Evolutionary conservation across 1,140 invertebrate species (phyloP).

Genomic region (Drosophila serrata): DNA sequence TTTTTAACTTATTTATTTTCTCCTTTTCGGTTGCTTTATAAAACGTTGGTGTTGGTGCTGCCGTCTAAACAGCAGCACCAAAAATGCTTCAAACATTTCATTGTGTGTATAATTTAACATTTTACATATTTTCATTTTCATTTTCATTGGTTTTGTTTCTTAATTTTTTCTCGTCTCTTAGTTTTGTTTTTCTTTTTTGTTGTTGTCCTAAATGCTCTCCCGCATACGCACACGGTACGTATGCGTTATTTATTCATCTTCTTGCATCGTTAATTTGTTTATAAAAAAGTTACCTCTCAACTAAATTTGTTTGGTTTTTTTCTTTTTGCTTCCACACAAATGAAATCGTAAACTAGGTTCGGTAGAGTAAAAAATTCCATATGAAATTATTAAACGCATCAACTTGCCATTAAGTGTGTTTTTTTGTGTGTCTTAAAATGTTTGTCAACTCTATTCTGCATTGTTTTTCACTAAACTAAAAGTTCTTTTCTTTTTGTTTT

Average conservation of each 20-base stretch:
- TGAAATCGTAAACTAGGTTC: constrained; percentile 66
- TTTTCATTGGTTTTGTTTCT: constrained; percentile 39
- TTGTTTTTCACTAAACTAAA: constrained; percentile 70
- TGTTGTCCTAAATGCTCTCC: constrained; percentile 80
- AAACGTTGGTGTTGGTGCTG: constrained; percentile 75
- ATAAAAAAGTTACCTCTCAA: constrained; percentile 66
- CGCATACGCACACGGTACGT: constrained; percentile 25
- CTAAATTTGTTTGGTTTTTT: constrained; percentile 51
- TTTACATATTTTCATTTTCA: constrained; percentile 48
- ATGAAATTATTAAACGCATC: constrained; percentile 75
- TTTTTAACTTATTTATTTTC: constrained; percentile 41
- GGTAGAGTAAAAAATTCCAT: constrained; percentile 79
- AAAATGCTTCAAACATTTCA: constrained; percentile 81
- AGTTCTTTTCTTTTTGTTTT: constrained; percentile 42
- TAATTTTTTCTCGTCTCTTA: constrained; percentile 27
- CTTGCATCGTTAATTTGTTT: constrained; percentile 62
- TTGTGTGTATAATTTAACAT: constrained; percentile 71
- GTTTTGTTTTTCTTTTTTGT: constrained; percentile 49
- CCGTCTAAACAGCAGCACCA: constrained; percentile 74
- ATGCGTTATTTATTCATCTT: constrained; percentile 29
- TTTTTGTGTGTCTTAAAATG: constrained; percentile 59
- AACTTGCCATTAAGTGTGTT: constrained; percentile 42
- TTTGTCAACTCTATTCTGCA: constrained; percentile 64
- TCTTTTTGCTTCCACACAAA: constrained; percentile 43
- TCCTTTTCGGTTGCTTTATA: constrained; percentile 60